A percentile compares a stretch with the other conserved stretches of the same genome.
Conservation (phyloP, 2,797 vertebrate species). For the Darevskia nairensis region DNA sequence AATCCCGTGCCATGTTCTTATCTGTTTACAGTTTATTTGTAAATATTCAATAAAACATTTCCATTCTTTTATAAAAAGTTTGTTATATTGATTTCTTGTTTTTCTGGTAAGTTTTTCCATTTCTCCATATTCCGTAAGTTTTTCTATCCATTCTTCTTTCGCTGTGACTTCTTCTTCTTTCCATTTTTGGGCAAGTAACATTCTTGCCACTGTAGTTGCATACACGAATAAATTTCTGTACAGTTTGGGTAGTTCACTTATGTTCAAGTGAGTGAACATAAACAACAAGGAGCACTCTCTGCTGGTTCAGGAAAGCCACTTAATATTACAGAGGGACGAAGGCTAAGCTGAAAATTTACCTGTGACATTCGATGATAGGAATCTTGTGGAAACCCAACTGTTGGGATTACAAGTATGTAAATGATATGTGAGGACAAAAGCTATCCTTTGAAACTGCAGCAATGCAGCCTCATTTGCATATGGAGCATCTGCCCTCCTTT, state of each 20-base stretch:
- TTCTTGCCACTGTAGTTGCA: too few relatives aligned
- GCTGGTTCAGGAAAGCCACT: background rate
- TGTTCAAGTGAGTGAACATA: background rate
- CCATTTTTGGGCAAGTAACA: too few relatives aligned
- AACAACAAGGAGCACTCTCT: background rate
- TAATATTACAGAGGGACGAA: background rate
- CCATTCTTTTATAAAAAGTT: too few relatives aligned
- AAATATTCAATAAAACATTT: too few relatives aligned
- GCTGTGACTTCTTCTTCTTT: too few relatives aligned
- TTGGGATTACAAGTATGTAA: background rate
- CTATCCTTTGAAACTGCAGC: slow-evolving; percentile 41
- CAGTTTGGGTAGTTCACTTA: background rate
- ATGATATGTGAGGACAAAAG: background rate
- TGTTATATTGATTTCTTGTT: too few relatives aligned
- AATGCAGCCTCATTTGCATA: background rate
- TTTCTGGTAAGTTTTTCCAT: too few relatives aligned
- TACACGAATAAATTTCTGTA: too few relatives aligned
- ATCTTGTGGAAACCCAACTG: background rate
- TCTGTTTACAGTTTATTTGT: too few relatives aligned
- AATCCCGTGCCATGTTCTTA: too few relatives aligned
- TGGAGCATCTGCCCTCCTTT: slow-evolving; percentile 20
- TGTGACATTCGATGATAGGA: background rate
- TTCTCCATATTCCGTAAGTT: too few relatives aligned
- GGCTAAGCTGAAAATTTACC: background rate
- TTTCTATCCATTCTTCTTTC: too few relatives aligned